These are phyloP conservation scores for Brachyrhaphis roseni DNA, from an alignment of 2,797 vertebrate genomes.

Conservation along the genomic window DNA sequence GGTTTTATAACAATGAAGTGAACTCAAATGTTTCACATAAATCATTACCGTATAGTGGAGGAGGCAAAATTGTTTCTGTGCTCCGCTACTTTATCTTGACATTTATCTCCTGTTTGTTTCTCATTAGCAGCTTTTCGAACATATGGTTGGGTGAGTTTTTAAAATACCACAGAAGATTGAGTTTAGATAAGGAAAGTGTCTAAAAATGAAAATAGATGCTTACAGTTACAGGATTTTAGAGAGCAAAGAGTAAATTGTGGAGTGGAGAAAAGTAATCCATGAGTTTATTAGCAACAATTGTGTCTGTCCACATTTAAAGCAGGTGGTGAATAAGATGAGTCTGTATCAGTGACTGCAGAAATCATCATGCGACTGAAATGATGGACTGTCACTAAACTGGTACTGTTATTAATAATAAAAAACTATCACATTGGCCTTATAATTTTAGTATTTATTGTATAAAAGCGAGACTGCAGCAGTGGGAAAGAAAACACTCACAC, in stretches of 20 bases:
- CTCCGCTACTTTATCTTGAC: slow-evolving; percentile 14
- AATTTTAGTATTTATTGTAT: slow-evolving; percentile 36
- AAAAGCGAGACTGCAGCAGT: slow-evolving; percentile 18
- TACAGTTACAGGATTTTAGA: slow-evolving; percentile 11
- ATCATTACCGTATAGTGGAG: not conserved
- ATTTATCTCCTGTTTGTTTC: slow-evolving; percentile 13
- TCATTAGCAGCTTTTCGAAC: not conserved
- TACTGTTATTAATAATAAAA: slow-evolving; percentile 23
- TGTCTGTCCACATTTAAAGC: not conserved
- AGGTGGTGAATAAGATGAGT: slow-evolving; percentile 4
- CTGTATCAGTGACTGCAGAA: not conserved
- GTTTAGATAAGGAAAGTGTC: not conserved
- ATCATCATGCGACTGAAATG: not conserved
- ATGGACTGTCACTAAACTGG: slow-evolving; percentile 19
- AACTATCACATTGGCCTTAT: slow-evolving; percentile 24
- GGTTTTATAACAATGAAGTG: slow-evolving; percentile 2
- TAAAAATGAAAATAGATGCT: not conserved
- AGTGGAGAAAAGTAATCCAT: slow-evolving; percentile 10
- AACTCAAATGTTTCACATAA: not conserved
- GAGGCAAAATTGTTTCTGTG: not conserved
- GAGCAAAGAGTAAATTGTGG: not conserved
- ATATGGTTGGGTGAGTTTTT: not conserved
- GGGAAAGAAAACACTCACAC: not conserved
- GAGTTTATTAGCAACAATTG: slow-evolving; percentile 16
- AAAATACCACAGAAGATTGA: not conserved